A percentile compares a stretch with the other conserved stretches of the same genome.
Evolutionary conservation across 1,140 invertebrate genomes (phyloP).

Genomic region (Harlomillsia oculata): DNA sequence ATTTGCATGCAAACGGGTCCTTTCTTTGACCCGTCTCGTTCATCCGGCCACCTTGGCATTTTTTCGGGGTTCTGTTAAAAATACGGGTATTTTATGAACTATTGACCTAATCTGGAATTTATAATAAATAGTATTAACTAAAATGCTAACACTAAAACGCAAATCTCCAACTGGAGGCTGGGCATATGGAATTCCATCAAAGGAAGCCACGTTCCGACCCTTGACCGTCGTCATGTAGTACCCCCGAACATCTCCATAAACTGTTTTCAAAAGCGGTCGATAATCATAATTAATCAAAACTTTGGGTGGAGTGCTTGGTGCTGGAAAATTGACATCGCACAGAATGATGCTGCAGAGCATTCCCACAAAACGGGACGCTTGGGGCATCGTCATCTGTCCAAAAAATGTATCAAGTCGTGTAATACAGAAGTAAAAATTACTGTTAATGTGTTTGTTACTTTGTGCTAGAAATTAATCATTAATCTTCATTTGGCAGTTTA

Average conservation of each 20-base stretch:
- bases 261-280: slow-evolving; percentile 9
- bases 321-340: slow-evolving; percentile 17
- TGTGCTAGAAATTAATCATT: no score
- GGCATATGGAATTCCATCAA: slow-evolving; percentile 21
- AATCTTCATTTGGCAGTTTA: no score
- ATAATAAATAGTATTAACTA: neutral
- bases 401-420: neutral
- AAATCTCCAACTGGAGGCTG: slow-evolving; percentile 13
- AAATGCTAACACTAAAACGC: slow-evolving; percentile 14
- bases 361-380: slow-evolving; percentile 6
- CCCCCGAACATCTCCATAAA: slow-evolving; percentile 13
- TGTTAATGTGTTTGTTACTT: no score
- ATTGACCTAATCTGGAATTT: neutral
- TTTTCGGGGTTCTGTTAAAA: slow-evolving; percentile 14
- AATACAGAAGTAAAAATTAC: neutral
- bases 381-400: slow-evolving; percentile 8
- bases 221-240: slow-evolving; percentile 18
- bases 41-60: slow-evolving; percentile 7
- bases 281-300: slow-evolving; percentile 14
- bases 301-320: slow-evolving; percentile 9
- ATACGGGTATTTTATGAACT: neutral
- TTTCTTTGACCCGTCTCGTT: slow-evolving; percentile 6
- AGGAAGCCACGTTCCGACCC: slow-evolving; percentile 16
- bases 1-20: slow-evolving; percentile 19
- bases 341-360: slow-evolving; percentile 15